A percentile compares a stretch with the other conserved stretches of the same genome.
phyloP scores from a whole-genome alignment of 2,113 vertebrate species.

The Scomber japonicus region DNA sequence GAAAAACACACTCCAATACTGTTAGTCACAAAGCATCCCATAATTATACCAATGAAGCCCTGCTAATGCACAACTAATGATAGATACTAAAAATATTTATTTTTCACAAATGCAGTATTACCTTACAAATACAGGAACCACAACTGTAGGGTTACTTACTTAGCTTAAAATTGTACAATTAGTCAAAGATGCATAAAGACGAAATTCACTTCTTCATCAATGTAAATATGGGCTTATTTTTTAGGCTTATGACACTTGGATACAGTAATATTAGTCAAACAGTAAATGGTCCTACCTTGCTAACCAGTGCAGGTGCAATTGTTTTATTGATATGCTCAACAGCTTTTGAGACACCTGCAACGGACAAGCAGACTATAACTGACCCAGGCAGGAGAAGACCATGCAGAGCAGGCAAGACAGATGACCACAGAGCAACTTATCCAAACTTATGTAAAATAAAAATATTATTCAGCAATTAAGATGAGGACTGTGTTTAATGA shows the following conservation, averaged over 20 bases:
- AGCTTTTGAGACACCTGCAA: slow-evolving; percentile 99
- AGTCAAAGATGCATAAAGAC: no score
- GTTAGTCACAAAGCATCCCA: slow-evolving; percentile 54
- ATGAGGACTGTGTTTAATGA: not conserved
- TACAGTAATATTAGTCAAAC: slow-evolving; percentile 81
- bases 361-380: slow-evolving; percentile 95
- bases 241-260: slow-evolving; percentile 9
- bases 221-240: not conserved
- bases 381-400: slow-evolving; percentile 74
- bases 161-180: not conserved
- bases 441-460: not conserved
- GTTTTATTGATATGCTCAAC: slow-evolving; percentile 99
- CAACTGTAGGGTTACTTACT: not conserved
- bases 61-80: not conserved
- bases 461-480: not conserved
- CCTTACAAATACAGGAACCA: not conserved
- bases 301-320: slow-evolving; percentile 98
- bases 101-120: not conserved
- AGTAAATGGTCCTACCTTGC: slow-evolving; percentile 94
- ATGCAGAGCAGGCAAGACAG: slow-evolving; percentile 83
- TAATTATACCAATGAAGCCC: not conserved
- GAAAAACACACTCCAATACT: slow-evolving; percentile 29
- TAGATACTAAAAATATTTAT: not conserved
- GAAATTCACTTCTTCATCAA: not conserved
- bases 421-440: slow-evolving; percentile 71